Evolutionary conservation across 2,888 invertebrate species (phyloP).

Genomic region (Conops quadrifasciatus): DNA sequence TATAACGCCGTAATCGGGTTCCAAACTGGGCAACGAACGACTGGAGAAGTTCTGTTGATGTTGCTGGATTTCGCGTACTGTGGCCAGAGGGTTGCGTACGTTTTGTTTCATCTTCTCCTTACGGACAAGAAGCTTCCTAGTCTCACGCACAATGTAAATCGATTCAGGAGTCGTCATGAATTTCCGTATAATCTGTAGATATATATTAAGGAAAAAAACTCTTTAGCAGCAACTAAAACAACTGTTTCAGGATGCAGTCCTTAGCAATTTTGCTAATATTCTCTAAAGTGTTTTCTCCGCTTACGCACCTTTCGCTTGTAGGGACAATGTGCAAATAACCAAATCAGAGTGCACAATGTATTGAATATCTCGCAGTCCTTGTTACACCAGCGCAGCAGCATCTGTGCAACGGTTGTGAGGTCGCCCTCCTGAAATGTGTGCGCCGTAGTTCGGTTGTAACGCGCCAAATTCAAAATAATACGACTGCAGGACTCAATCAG

Average conservation of each 20-base stretch:
- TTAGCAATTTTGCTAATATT: neutral
- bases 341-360: slow-evolving; percentile 72
- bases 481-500: slow-evolving; percentile 63
- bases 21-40: slow-evolving; percentile 58
- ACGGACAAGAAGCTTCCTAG: slow-evolving; percentile 63
- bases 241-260: no score
- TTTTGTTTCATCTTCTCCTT: slow-evolving; percentile 65
- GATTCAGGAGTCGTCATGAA: slow-evolving; percentile 64
- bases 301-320: slow-evolving; percentile 56
- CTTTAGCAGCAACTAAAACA: no score
- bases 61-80: slow-evolving; percentile 29
- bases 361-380: slow-evolving; percentile 73
- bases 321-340: slow-evolving; percentile 69
- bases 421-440: slow-evolving; percentile 71
- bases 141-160: slow-evolving; percentile 63
- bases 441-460: slow-evolving; percentile 70
- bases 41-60: slow-evolving; percentile 47
- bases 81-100: slow-evolving; percentile 53
- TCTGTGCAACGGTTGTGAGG: slow-evolving; percentile 70
- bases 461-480: slow-evolving; percentile 74
- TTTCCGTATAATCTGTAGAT: slow-evolving; percentile 59
- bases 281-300: neutral
- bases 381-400: slow-evolving; percentile 74
- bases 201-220: neutral
- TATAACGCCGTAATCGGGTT: slow-evolving; percentile 64